Base-by-base conservation (phyloP, 2,113 vertebrate species). In the Chinchilla lanigera region DNA sequence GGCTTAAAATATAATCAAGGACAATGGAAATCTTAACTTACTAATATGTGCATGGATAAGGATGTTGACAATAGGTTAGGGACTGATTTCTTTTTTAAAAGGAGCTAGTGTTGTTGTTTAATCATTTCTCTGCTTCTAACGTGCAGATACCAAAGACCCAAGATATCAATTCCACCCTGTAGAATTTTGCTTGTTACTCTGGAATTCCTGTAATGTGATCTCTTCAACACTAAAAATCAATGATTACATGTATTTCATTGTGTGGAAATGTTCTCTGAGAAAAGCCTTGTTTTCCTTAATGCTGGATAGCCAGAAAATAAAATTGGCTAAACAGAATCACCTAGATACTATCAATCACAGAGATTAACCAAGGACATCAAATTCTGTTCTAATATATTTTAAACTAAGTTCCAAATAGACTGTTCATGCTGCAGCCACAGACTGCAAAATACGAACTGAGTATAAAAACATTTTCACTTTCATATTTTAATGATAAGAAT, bases 401-500 rank as follows among this genome's bases (percentile, higher is more conserved):
- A 96, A 97, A 38, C 86, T 86, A 30, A 61, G 61, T 94, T 96
- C 67, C 96, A 97, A 97, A 93, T 90, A 96, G 89, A 98, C 47
- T 97, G 96, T 89, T 98, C 91, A 97, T 90, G 94, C 94, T 78
- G 81, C 93, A 98, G 96, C 89, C 96, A 95, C 86, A 94, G 87
- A 96, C 56, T 98, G 94, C 95, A 94, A 95, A 95, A 97, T 97
- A 97, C 84, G 92, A 97, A 81, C 97, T 93, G 80, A 94, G 97
- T 94, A 67, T 86, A 91, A 98, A 98, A 97, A 97, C 96, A 96
- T 96, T 97, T 98, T 97, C 97, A 97, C 96, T 97, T 98, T 97
- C 97, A 97, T 97, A 96, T 97, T 98, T 98, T 97, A 97, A 96
- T 98, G 96, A 98, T 97, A 97, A 97, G 94, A 96, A 81, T 95